These are phyloP conservation scores for Homalodisca vitripennis DNA, from an alignment of 1,140 invertebrate genomes.

Conservation along the genomic window DNA sequence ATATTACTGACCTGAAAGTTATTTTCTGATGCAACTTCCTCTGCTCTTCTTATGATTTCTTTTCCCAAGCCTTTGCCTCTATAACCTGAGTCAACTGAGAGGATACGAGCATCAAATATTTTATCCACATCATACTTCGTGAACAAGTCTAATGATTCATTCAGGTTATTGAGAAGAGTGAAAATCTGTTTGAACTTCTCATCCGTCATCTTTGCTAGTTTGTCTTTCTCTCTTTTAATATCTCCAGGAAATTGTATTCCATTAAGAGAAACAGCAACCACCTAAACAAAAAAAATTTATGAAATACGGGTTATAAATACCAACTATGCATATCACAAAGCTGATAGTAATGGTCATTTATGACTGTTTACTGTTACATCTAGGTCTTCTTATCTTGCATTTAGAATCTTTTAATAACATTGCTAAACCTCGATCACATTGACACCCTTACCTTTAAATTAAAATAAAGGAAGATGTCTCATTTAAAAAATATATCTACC, in stretches of 20 bases:
- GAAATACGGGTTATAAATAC: too few relatives aligned
- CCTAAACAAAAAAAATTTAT: conserved; percentile 49
- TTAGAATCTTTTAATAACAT: too few relatives aligned
- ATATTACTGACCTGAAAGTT: conserved; percentile 68
- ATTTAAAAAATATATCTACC: too few relatives aligned
- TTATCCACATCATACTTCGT: conserved; percentile 62
- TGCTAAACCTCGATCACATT: too few relatives aligned
- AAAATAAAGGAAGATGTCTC: too few relatives aligned
- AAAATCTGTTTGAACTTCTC: conserved; percentile 66
- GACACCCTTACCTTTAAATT: too few relatives aligned
- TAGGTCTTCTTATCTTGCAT: too few relatives aligned
- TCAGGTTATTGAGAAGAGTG: conserved; percentile 60
- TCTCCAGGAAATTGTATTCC: conserved; percentile 59
- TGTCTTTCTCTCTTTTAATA: conserved; percentile 55
- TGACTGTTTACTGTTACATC: too few relatives aligned
- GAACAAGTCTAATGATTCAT: conserved; percentile 61
- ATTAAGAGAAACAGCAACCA: conserved; percentile 65
- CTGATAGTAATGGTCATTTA: too few relatives aligned
- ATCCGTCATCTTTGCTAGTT: conserved; percentile 57
- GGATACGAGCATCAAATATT: conserved; percentile 76
- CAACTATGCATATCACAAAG: too few relatives aligned
- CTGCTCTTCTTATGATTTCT: conserved; percentile 62
- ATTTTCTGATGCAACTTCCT: conserved; percentile 60
- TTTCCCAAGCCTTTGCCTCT: conserved; percentile 70
- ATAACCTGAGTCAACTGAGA: conserved; percentile 67